Percentiles rank a stretch among this genome's conserved stretches.
Evolutionary conservation across 2,113 vertebrate genomes (phyloP).

Genomic region (Maccullochella peelii): DNA sequence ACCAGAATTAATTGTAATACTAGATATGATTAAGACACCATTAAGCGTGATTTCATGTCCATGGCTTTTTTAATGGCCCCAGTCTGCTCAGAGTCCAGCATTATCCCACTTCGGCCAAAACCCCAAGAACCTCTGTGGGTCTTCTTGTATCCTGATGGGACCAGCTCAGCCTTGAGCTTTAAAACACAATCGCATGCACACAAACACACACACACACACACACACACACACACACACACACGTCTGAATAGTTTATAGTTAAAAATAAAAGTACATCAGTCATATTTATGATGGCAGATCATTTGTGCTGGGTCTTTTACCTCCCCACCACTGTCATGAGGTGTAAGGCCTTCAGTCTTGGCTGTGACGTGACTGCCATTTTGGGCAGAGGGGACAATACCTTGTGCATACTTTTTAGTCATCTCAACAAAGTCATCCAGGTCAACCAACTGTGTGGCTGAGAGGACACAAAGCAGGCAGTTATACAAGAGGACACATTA

Average conservation of each 20-base stretch:
- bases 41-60: conserved; percentile 78
- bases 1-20: background rate
- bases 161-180: conserved; percentile 52
- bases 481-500: background rate
- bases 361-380: conserved; percentile 35
- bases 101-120: conserved; percentile 70
- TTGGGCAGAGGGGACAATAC: conserved; percentile 85
- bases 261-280: background rate
- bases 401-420: conserved; percentile 93
- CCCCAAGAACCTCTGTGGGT: conserved; percentile 70
- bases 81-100: conserved; percentile 64
- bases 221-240: conserved; percentile 15
- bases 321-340: background rate
- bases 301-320: conserved; percentile 35
- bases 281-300: background rate
- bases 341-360: background rate
- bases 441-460: conserved; percentile 89
- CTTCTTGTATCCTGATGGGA: conserved; percentile 58
- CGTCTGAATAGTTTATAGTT: background rate
- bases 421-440: conserved; percentile 96
- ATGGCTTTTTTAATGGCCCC: conserved; percentile 78
- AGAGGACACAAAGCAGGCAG: conserved; percentile 14
- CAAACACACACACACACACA: conserved; percentile 15
- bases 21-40: conserved; percentile 47
- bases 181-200: conserved; percentile 34